Evolutionary conservation across 2,888 invertebrate genomes (phyloP).

Genomic region (Rhagonycha fulva): DNA sequence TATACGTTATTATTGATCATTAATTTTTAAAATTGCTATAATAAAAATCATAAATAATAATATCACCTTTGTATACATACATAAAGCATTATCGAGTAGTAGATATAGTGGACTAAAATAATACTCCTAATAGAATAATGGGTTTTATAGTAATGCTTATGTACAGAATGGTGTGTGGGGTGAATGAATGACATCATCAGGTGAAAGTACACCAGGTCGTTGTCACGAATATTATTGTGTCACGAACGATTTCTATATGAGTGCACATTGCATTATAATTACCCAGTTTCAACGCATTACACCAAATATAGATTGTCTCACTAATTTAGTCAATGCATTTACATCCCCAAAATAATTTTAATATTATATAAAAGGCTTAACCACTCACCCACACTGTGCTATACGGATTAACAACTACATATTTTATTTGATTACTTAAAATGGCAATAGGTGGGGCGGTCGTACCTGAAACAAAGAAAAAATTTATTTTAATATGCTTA

Average conservation of each 20-base stretch:
- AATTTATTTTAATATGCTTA: not conserved
- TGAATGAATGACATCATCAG: conserved; percentile 38
- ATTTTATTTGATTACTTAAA: too few relatives aligned
- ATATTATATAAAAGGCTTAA: not conserved
- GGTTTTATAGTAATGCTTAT: conserved; percentile 10
- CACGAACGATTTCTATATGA: conserved; percentile 10
- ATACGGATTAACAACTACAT: not conserved
- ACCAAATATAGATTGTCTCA: not conserved
- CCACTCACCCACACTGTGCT: not conserved
- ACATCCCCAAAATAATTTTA: not conserved
- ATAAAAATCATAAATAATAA: not conserved
- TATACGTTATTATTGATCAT: not conserved
- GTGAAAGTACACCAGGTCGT: conserved; percentile 36
- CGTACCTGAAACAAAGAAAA: not conserved
- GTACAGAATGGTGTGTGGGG: conserved; percentile 18
- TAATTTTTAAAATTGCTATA: not conserved
- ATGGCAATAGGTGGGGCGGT: not conserved
- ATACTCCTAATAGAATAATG: conserved; percentile 4
- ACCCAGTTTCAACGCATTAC: conserved; percentile 9
- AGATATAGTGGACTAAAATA: not conserved
- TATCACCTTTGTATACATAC: not conserved
- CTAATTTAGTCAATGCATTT: not conserved
- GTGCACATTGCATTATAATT: conserved; percentile 27
- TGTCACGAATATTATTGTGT: conserved; percentile 32
- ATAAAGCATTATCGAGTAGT: not conserved